phyloP scores from a whole-genome alignment of 2,888 invertebrate species.

The Isotomurus palustris region DNA sequence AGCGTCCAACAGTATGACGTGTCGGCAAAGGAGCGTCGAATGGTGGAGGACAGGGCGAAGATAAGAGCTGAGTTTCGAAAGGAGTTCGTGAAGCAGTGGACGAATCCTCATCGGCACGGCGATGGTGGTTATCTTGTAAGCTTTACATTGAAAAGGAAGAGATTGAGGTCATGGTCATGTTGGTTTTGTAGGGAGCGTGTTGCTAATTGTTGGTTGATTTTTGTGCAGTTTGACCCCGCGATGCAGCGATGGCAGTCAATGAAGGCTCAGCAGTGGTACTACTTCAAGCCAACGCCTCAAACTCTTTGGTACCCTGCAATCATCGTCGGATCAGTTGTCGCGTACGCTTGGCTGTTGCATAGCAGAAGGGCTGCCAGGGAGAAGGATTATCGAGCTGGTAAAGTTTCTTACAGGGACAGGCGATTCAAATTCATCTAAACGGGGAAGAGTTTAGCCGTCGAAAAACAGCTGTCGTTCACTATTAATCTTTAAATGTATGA shows the following conservation, averaged over 20 bases:
- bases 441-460: too few relatives aligned
- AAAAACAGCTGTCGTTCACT: too few relatives aligned
- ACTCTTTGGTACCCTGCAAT: slow-evolving; percentile 56
- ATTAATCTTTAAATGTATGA: neutral
- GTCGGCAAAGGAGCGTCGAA: slow-evolving; percentile 49
- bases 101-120: slow-evolving; percentile 67
- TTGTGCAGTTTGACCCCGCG: slow-evolving; percentile 74
- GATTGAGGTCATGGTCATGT: neutral
- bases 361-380: slow-evolving; percentile 57
- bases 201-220: too few relatives aligned
- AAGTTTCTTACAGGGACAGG: slow-evolving; percentile 71
- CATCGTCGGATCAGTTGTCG: slow-evolving; percentile 57
- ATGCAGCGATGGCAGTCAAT: slow-evolving; percentile 68
- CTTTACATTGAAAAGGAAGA: slow-evolving; percentile 48
- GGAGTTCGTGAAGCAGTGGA: slow-evolving; percentile 66
- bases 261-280: slow-evolving; percentile 61
- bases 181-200: neutral
- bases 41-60: slow-evolving; percentile 60
- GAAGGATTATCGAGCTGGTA: slow-evolving; percentile 61
- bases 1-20: slow-evolving; percentile 33
- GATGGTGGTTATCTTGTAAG: slow-evolving; percentile 69
- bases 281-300: slow-evolving; percentile 63
- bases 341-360: slow-evolving; percentile 57
- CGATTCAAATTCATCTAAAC: slow-evolving; percentile 62
- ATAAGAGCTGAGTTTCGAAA: slow-evolving; percentile 60